Conservation (phyloP, 1,140 invertebrate genomes). For the Drosophila persimilis region DNA sequence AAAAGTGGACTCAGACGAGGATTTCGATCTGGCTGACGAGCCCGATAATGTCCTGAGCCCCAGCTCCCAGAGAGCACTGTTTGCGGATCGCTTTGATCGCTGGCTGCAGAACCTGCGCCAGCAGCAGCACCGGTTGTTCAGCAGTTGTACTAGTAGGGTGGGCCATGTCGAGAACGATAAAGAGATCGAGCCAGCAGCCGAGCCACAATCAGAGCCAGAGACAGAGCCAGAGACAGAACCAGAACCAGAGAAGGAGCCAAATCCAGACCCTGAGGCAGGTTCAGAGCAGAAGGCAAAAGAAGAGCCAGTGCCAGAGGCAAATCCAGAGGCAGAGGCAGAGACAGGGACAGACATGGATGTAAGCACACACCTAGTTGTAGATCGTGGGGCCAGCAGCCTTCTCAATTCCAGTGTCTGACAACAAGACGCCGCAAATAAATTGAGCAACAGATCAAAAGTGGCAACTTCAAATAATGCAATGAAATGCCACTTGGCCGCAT, state of each 20-base stretch:
- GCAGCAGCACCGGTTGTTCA: conserved; percentile 64
- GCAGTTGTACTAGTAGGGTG: conserved; percentile 74
- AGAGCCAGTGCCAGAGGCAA: conserved; percentile 19
- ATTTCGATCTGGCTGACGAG: conserved; percentile 51
- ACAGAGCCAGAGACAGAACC: not conserved
- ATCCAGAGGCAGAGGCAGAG: conserved; percentile 27
- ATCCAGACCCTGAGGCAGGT: conserved; percentile 23
- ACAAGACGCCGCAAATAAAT: conserved; percentile 57
- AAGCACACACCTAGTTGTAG: conserved; percentile 45
- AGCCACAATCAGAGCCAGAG: not conserved
- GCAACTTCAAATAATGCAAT: conserved; percentile 36
- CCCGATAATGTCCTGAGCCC: conserved; percentile 48
- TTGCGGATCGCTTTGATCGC: conserved; percentile 65
- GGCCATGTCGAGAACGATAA: conserved; percentile 60
- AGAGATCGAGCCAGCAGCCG: conserved; percentile 7
- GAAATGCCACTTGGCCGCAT: conserved; percentile 48
- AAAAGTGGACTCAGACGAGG: conserved; percentile 46
- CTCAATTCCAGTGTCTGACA: conserved; percentile 31
- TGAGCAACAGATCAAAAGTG: conserved; percentile 38
- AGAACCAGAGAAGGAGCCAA: not conserved
- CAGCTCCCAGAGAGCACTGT: conserved; percentile 57
- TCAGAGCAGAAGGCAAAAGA: conserved; percentile 15
- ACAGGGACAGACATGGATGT: conserved; percentile 49
- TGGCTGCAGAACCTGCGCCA: conserved; percentile 71
- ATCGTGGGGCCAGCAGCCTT: not conserved